Base-by-base conservation (phyloP, 2,888 invertebrate species). In the Antitype chi region DNA sequence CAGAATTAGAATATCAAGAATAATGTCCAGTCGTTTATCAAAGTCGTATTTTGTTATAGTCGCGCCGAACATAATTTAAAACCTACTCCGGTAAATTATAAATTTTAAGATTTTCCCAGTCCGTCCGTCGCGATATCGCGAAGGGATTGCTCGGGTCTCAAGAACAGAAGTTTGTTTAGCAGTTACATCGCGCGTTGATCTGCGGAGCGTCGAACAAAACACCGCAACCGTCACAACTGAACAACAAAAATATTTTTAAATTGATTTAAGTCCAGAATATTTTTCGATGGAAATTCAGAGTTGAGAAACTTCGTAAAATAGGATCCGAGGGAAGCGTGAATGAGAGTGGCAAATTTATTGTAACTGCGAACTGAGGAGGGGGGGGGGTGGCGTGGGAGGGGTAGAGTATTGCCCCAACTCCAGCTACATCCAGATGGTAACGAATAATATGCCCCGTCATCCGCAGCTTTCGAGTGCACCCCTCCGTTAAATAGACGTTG, bases 401-500 rank as follows among this genome's bases (percentile, higher is more conserved):
- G n/a, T 11, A 47, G 43, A 53, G 47, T 49, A n/a, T 62, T 52
- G 78, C 52, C 49, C 67, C 72, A 63, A 28, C 64, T 59, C 67
- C 52, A 38, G 74, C 49, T 66, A 49, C 43, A 70, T 67, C 70
- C 75, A 86, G 77, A 68, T 86, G 78, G 80, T 79, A 78, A 78
- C 73, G 70, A 87, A 81, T 78, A 87, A 81, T 78, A 80, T 70
- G 80, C 77, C 68, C 57, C 78, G 76, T 88, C 88, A 88, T 80
- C 75, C 70, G 23, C 81, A 80, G 74, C 77, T 81, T 80, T 63
- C 70, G 67, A 82, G 78, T 86, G 82, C 88, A 87, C 62, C 75
- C 71, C 76, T 77, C 86, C 70, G 82, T 76, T 82, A 81, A 86
- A 80, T 75, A 78, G 86, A 80, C 76, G 75, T 79, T 75, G 81